phyloP scores from a whole-genome alignment of 2,113 vertebrate species.

The Oryzias curvinotus region DNA sequence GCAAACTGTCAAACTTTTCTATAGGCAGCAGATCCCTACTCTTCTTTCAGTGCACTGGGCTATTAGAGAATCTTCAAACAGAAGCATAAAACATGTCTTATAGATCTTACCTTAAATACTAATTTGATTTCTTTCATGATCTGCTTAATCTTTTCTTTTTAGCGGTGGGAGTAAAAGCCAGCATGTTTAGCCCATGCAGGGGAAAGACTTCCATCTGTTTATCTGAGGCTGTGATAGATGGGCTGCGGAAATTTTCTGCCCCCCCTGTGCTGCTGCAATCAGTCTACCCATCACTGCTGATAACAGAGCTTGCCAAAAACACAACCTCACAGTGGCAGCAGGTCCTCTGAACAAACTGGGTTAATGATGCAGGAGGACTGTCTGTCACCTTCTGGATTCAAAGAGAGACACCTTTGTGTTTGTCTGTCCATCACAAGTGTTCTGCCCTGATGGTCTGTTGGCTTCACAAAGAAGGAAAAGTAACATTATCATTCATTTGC shows the following conservation, averaged over 20 bases:
- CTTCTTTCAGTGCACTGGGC: too few relatives aligned
- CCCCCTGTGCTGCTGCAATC: slow-evolving; percentile 59
- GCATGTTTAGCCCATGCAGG: slow-evolving; percentile 23
- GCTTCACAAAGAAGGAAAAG: neutral
- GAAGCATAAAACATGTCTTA: too few relatives aligned
- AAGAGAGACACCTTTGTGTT: slow-evolving; percentile 37
- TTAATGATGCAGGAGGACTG: slow-evolving; percentile 68
- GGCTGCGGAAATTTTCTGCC: slow-evolving; percentile 59
- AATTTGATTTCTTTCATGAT: too few relatives aligned
- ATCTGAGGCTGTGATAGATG: slow-evolving; percentile 66
- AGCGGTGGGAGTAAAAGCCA: slow-evolving; percentile 33
- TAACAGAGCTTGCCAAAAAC: slow-evolving; percentile 67
- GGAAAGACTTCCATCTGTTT: slow-evolving; percentile 57
- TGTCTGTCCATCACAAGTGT: slow-evolving; percentile 42
- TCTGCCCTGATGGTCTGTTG: slow-evolving; percentile 10
- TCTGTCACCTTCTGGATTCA: slow-evolving; percentile 61
- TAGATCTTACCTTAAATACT: too few relatives aligned
- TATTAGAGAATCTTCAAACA: too few relatives aligned
- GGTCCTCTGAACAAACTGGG: slow-evolving; percentile 64
- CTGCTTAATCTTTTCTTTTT: slow-evolving; percentile 10
- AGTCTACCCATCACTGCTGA: slow-evolving; percentile 66
- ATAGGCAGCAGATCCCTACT: too few relatives aligned
- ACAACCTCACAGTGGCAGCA: slow-evolving; percentile 55
- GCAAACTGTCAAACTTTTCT: too few relatives aligned
- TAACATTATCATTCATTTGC: too few relatives aligned